A percentile compares a stretch with the other conserved stretches of the same genome.
Evolutionary conservation across 2,888 invertebrate genomes (phyloP).

Genomic region (Ophion costatus): DNA sequence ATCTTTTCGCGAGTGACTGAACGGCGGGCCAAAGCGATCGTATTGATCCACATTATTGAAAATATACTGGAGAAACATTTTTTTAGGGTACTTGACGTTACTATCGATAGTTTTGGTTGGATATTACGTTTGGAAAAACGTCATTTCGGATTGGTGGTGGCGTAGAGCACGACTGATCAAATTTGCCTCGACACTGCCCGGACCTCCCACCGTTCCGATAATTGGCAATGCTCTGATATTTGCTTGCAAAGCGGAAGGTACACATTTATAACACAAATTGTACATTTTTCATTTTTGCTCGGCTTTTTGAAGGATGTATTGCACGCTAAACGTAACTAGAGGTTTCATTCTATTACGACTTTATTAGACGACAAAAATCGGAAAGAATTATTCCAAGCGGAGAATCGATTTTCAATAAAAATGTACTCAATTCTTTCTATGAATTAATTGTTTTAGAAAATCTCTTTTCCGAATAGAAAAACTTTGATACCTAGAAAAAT

Average conservation of each 20-base stretch:
- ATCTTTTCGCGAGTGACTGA: no score
- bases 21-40: no score
- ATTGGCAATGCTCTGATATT: slow-evolving; percentile 71
- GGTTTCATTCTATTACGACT: no score
- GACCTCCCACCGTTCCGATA: slow-evolving; percentile 69
- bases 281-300: neutral
- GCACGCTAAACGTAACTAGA: no score
- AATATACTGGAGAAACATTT: neutral
- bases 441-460: no score
- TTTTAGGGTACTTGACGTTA: slow-evolving; percentile 30
- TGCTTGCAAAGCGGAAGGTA: slow-evolving; percentile 68
- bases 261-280: neutral
- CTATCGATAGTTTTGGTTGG: slow-evolving; percentile 22
- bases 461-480: no score
- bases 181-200: slow-evolving; percentile 67
- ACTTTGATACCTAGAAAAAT: no score
- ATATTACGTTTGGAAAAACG: slow-evolving; percentile 47
- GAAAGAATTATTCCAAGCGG: no score
- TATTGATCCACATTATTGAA: neutral
- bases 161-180: slow-evolving; percentile 56
- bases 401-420: no score
- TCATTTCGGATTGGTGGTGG: slow-evolving; percentile 57
- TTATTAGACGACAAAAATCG: no score
- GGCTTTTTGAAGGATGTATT: no score
- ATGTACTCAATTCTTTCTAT: no score